Evolutionary conservation across 2,888 invertebrate genomes (phyloP).

Genomic region (Tachina fera): DNA sequence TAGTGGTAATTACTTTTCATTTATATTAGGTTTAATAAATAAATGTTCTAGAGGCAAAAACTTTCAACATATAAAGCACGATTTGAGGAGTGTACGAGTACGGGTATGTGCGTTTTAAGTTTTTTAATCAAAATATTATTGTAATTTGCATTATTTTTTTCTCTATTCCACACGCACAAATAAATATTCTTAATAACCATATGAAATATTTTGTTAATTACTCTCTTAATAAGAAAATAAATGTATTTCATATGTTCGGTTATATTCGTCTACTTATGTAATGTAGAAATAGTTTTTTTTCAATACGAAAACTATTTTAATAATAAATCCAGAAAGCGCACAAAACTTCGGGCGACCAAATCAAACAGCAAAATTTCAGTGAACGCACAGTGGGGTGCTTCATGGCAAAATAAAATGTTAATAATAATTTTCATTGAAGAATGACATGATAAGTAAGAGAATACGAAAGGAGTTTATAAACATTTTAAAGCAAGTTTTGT

Average conservation of each 20-base stretch:
- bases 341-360: not conserved
- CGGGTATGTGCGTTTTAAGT: conserved; percentile 13
- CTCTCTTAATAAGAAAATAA: conserved; percentile 10
- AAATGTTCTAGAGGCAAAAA: not conserved
- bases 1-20: not conserved
- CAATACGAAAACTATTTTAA: conserved; percentile 56
- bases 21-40: conserved; percentile 5
- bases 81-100: conserved; percentile 54
- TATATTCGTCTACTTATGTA: conserved; percentile 14
- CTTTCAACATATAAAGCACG: conserved; percentile 36
- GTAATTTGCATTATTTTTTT: conserved; percentile 67
- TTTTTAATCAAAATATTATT: conserved; percentile 53
- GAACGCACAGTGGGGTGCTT: conserved; percentile 52
- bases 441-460: too few species aligned
- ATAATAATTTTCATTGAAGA: not conserved
- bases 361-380: conserved; percentile 21
- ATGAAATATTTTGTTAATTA: conserved; percentile 24
- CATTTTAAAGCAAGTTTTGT: too few species aligned
- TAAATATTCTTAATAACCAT: conserved; percentile 19
- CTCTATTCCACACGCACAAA: conserved; percentile 55
- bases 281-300: conserved; percentile 8
- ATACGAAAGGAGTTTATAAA: too few species aligned
- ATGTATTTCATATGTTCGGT: not conserved
- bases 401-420: not conserved
- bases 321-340: conserved; percentile 61